Base-by-base conservation (phyloP, 2,797 vertebrate species). In the Triplophysa bombifrons region DNA sequence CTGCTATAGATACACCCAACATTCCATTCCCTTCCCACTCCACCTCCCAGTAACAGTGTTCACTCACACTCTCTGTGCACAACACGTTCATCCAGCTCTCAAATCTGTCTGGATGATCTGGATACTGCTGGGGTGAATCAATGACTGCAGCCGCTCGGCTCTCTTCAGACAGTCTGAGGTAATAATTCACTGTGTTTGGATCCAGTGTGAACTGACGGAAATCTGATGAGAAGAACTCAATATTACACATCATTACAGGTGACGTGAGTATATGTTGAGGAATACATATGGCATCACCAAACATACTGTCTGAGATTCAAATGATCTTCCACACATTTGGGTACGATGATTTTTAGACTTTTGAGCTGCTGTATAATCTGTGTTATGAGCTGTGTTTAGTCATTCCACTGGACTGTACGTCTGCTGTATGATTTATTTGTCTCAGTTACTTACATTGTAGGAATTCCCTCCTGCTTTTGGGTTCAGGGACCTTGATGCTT, bases 11-110 rank as follows among this genome's bases (percentile, higher is more conserved):
- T 1, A 71, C 69, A 38, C 69, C 69, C 4, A 19, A 8, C 50
- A 6, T 2, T 30, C 27, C 27, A 27, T 27, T 27, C 25, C 25
- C 25, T 27, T 27, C 25, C 19, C 34, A 72, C n/a, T 72, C 38
- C 0, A 72, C 55, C 70, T 72, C 70, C 70, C 53, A 72, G 34
- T 58, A 72, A 58, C 53, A 58, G 14, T 34, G n/a, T 56, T 53
- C 53, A 58, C 0, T 17, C 1, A 56, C 13, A 72, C 34, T 9
- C 13, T 72, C 70, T 0, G 0, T 0, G 25, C 70, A 72, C 70
- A 72, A 1, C 0, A 16, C 70, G 3, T 30, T 30, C 27, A 30
- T 30, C 27, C 27, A 30, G 27, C 38, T 72, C 13, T 1, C 6
- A 60, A 60, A 72, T 17, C 53, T 22, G 13, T 72, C 70, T 1